Conservation (phyloP, 2,113 vertebrate genomes). For the Myocastor coypus region DNA sequence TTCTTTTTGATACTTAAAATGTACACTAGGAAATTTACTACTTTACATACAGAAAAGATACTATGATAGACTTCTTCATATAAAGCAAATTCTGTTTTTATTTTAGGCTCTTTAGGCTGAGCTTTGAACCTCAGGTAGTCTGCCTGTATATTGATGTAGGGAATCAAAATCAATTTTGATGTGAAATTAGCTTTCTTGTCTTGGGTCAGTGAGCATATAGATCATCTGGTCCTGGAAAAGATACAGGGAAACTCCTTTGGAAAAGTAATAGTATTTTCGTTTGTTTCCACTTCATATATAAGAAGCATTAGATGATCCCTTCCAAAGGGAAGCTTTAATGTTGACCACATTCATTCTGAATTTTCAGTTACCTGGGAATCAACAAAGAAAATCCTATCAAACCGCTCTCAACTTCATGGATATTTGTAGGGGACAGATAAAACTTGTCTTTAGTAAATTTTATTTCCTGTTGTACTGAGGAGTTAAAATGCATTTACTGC, state of each 20-base stretch:
- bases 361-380: slow-evolving; percentile 44
- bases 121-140: slow-evolving; percentile 34
- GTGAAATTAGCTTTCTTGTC: background rate
- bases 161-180: slow-evolving; percentile 45
- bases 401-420: background rate
- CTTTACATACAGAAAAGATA: slow-evolving; percentile 56
- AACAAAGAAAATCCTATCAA: slow-evolving; percentile 26
- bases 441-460: slow-evolving; percentile 49
- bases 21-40: background rate
- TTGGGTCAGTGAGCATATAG: background rate
- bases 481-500: slow-evolving; percentile 34
- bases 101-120: background rate
- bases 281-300: background rate
- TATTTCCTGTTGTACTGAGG: slow-evolving; percentile 26
- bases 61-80: background rate
- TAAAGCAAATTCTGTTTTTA: slow-evolving; percentile 35
- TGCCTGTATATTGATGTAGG: slow-evolving; percentile 1
- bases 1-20: slow-evolving; percentile 17
- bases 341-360: background rate
- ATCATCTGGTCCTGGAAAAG: slow-evolving; percentile 33
- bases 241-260: background rate
- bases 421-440: background rate
- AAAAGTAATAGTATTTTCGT: background rate
- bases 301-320: slow-evolving; percentile 22
- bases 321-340: slow-evolving; percentile 22